These are phyloP conservation scores for Propsilocerus akamusi DNA, from an alignment of 1,140 invertebrate genomes.

Conservation along the genomic window DNA sequence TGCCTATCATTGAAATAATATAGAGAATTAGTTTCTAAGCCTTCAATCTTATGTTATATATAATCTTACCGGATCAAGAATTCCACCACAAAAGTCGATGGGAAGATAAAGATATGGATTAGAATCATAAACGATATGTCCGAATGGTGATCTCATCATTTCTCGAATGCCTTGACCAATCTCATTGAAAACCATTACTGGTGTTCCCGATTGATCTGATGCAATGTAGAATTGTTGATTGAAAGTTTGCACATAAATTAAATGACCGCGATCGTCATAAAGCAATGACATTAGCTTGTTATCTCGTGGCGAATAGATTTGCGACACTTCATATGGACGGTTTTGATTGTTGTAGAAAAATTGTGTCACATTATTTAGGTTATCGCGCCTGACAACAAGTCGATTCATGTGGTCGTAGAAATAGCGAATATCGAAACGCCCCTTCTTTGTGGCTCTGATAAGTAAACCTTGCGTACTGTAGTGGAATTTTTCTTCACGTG, in stretches of 20 bases:
- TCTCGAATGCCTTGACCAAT: constrained; percentile 84
- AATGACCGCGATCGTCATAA: constrained; percentile 76
- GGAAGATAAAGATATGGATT: constrained; percentile 87
- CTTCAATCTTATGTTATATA: no score
- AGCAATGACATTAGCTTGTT: constrained; percentile 77
- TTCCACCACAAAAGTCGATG: constrained; percentile 81
- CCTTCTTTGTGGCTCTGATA: constrained; percentile 60
- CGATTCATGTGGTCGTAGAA: constrained; percentile 83
- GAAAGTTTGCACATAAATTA: constrained; percentile 81
- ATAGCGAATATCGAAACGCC: constrained; percentile 82
- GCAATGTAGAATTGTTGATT: constrained; percentile 88
- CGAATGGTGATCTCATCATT: constrained; percentile 87
- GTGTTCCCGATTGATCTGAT: constrained; percentile 86
- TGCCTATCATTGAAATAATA: constrained; percentile 36
- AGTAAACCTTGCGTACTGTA: constrained; percentile 86
- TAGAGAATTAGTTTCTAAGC: no score
- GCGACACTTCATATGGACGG: constrained; percentile 63
- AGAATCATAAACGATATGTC: constrained; percentile 85
- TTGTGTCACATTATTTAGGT: constrained; percentile 85
- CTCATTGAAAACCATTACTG: constrained; percentile 86
- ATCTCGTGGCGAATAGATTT: constrained; percentile 83
- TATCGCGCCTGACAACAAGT: constrained; percentile 71
- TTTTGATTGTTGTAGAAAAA: constrained; percentile 90
- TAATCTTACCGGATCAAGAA: constrained; percentile 58
- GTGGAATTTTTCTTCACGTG: constrained; percentile 76